A percentile compares a stretch with the other conserved stretches of the same genome.
Conservation (phyloP, 2,797 vertebrate genomes). For the Leptoclinus maculatus region DNA sequence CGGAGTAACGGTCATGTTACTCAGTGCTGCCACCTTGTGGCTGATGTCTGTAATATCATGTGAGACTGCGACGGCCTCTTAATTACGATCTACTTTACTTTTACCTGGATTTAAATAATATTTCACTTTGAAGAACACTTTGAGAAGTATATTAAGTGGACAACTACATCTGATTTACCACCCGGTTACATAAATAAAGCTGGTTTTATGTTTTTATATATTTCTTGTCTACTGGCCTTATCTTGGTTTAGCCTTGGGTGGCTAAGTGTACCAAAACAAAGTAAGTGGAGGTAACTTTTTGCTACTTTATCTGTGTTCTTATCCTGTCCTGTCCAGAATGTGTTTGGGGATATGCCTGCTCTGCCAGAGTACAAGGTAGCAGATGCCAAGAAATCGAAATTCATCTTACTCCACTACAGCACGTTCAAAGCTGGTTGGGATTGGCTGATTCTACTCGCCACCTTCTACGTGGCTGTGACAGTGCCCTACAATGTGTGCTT, state of each 20-base stretch:
- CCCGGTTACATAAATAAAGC: neutral
- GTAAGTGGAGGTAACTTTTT: neutral
- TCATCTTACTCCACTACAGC: conserved; percentile 98
- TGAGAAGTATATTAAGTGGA: neutral
- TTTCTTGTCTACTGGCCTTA: neutral
- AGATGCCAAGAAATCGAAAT: conserved; percentile 97
- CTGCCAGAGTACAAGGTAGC: conserved; percentile 99
- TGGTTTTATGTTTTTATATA: neutral
- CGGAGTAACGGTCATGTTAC: neutral
- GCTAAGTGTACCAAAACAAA: neutral
- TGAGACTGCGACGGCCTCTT: neutral
- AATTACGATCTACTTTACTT: neutral
- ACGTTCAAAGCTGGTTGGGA: conserved; percentile 98
- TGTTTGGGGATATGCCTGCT: conserved; percentile 95
- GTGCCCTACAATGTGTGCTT: conserved; percentile 99
- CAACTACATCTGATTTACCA: neutral
- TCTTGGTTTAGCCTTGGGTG: neutral
- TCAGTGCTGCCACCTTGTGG: neutral
- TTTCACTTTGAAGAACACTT: neutral
- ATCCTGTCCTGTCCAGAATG: conserved; percentile 85
- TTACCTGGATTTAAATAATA: neutral
- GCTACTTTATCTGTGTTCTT: neutral
- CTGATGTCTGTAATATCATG: neutral
- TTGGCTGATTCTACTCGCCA: conserved; percentile 97
- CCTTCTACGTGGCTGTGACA: conserved; percentile 98